These are phyloP conservation scores for Poecilia picta DNA, from an alignment of 2,797 vertebrate species.

Conservation along the genomic window DNA sequence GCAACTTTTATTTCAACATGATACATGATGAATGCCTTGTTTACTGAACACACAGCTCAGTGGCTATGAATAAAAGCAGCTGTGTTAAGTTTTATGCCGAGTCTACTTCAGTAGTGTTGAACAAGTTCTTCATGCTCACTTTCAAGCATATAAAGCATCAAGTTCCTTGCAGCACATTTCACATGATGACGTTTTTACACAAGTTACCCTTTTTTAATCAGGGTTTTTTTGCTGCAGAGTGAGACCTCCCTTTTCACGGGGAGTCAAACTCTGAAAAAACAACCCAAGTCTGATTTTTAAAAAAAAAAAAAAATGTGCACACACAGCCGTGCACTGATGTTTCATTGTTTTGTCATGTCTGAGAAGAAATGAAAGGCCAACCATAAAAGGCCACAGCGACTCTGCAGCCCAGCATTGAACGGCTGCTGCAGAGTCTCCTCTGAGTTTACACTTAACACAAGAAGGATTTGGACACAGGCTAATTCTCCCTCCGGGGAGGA, in stretches of 20 bases:
- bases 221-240: constrained; percentile 19
- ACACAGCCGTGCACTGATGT: constrained; percentile 30
- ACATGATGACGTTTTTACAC: background rate
- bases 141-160: background rate
- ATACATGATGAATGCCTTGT: background rate
- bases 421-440: constrained; percentile 40
- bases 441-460: constrained; percentile 73
- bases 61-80: background rate
- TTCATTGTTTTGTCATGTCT: constrained; percentile 60
- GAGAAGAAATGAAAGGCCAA: constrained; percentile 60
- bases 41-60: no score
- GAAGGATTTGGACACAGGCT: constrained; percentile 70
- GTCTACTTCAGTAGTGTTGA: background rate
- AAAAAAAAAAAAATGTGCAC: background rate
- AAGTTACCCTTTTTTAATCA: constrained; percentile 8
- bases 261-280: constrained; percentile 28
- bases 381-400: constrained; percentile 81
- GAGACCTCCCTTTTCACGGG: constrained; percentile 30
- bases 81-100: background rate
- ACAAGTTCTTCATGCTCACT: background rate
- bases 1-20: background rate
- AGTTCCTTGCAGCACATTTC: background rate
- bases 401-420: constrained; percentile 55
- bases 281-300: constrained; percentile 22
- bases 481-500: constrained; percentile 43